Evolutionary conservation across 2,797 vertebrate species (phyloP).

Genomic region (Centroberyx gerrardi): DNA sequence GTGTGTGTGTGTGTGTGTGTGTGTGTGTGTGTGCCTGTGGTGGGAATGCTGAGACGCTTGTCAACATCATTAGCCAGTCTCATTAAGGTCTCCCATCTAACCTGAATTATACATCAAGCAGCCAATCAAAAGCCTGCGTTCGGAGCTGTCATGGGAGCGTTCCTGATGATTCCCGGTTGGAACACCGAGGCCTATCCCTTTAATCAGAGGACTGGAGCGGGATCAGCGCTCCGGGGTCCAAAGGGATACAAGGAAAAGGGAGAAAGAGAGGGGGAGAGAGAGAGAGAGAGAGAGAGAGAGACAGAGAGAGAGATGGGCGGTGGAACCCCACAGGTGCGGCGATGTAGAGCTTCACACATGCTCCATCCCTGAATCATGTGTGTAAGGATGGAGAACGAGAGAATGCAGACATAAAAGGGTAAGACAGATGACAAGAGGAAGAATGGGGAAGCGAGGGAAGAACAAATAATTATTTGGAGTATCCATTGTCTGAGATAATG

Average conservation of each 20-base stretch:
- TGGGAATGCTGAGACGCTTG: conserved; percentile 55
- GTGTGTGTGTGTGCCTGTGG: conserved; percentile 9
- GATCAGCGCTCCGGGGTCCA: conserved; percentile 61
- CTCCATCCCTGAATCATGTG: neutral
- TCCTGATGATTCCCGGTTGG: conserved; percentile 67
- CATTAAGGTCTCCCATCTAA: conserved; percentile 73
- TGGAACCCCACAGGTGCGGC: conserved; percentile 43
- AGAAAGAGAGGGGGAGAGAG: conserved; percentile 2
- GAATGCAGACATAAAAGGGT: neutral
- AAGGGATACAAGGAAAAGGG: conserved; percentile 40
- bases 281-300: conserved; percentile 5
- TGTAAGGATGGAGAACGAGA: neutral
- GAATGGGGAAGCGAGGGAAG: too few species aligned
- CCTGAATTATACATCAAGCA: conserved; percentile 84
- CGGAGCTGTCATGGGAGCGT: conserved; percentile 64
- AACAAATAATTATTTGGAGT: neutral
- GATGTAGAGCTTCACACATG: conserved; percentile 29
- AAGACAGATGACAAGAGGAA: neutral
- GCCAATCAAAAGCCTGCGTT: conserved; percentile 75
- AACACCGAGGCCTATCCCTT: conserved; percentile 61
- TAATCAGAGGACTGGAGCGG: conserved; percentile 72
- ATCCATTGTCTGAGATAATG: neutral
- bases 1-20: neutral
- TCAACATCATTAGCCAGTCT: conserved; percentile 80
- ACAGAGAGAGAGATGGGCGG: neutral